Evolutionary conservation across 1,140 invertebrate species (phyloP).

Genomic region (Neocloeon triangulifer): DNA sequence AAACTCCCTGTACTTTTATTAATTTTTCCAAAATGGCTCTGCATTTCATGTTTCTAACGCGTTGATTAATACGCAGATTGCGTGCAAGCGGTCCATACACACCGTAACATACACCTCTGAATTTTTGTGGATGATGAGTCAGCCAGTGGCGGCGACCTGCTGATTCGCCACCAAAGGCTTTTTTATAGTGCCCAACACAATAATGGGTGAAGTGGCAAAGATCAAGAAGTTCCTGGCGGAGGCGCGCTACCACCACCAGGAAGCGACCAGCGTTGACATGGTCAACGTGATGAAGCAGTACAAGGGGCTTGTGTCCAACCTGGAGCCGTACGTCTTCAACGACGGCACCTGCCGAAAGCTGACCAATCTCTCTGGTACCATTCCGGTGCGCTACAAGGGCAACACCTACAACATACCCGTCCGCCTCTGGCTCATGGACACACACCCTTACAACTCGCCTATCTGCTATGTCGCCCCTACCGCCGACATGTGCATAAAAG

Average conservation of each 20-base stretch:
- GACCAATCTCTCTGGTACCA: slow-evolving; percentile 71
- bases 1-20: no score
- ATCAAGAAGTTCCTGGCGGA: slow-evolving; percentile 27
- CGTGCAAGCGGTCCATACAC: no score
- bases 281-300: slow-evolving; percentile 42
- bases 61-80: no score
- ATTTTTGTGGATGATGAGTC: no score
- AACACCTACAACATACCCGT: slow-evolving; percentile 89
- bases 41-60: no score
- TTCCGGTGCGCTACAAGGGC: slow-evolving; percentile 79
- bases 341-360: slow-evolving; percentile 67
- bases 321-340: slow-evolving; percentile 61
- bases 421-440: slow-evolving; percentile 89
- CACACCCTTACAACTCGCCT: slow-evolving; percentile 91
- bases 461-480: slow-evolving; percentile 96
- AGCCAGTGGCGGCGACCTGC: no score
- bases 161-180: no score
- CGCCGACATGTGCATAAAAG: slow-evolving; percentile 82
- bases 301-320: slow-evolving; percentile 36
- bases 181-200: no score
- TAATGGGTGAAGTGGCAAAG: slow-evolving; percentile 21
- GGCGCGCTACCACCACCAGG: slow-evolving; percentile 48
- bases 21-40: no score
- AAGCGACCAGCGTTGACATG: slow-evolving; percentile 50
- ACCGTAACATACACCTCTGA: no score